A percentile compares a stretch with the other conserved stretches of the same genome.
phyloP scores from a whole-genome alignment of 2,797 vertebrate genomes.

The Gambusia yucatana region DNA sequence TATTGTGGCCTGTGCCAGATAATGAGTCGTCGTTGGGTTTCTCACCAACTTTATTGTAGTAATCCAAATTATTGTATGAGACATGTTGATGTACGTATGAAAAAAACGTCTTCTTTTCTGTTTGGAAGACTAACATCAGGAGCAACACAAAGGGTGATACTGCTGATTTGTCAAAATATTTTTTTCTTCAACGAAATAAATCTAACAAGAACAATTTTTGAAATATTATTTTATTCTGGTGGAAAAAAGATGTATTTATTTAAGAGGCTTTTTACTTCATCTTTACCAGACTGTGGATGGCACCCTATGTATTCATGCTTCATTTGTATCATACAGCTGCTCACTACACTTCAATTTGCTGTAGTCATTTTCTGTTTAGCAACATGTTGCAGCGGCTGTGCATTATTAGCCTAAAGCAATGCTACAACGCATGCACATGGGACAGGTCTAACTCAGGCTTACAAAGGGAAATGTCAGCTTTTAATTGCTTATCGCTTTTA shows the following conservation, averaged over 20 bases:
- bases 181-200: no score
- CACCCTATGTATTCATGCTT: neutral
- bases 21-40: neutral
- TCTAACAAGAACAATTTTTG: no score
- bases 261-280: neutral
- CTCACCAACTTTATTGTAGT: neutral
- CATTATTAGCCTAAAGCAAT: slow-evolving; percentile 20
- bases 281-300: neutral
- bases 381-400: neutral
- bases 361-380: neutral
- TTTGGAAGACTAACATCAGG: no score
- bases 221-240: neutral
- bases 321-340: neutral
- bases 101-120: no score
- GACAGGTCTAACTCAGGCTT: slow-evolving; percentile 13
- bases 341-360: slow-evolving; percentile 5
- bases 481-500: slow-evolving; percentile 35
- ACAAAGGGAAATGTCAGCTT: slow-evolving; percentile 38
- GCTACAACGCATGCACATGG: slow-evolving; percentile 8
- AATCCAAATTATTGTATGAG: neutral
- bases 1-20: neutral
- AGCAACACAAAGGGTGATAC: no score
- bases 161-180: no score
- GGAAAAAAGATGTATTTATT: neutral
- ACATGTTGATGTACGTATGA: no score